These are phyloP conservation scores for Oasisia sp. DNA, from an alignment of 2,888 invertebrate species.

Conservation along the genomic window DNA sequence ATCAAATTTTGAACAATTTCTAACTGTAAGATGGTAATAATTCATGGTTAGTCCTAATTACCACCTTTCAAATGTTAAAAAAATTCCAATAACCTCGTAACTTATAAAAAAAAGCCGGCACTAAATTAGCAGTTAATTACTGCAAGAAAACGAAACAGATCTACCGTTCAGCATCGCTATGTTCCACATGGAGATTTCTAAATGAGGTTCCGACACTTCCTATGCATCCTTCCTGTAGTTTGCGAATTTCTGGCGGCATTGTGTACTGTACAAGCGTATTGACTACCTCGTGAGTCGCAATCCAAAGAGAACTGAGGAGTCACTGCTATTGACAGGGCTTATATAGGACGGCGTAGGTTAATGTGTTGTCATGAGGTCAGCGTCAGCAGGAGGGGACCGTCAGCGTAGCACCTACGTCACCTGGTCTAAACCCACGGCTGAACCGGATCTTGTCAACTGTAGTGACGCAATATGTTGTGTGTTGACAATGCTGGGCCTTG, in stretches of 20 bases:
- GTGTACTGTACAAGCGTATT: neutral
- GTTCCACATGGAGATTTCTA: neutral
- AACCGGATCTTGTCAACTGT: neutral
- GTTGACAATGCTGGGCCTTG: neutral
- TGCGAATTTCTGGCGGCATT: neutral
- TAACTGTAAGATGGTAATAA: neutral
- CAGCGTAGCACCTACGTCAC: neutral
- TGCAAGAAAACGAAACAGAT: neutral
- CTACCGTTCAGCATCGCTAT: neutral
- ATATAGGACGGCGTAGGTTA: neutral
- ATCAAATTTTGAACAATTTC: neutral
- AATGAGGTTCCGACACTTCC: neutral
- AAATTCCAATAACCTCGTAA: too few relatives aligned
- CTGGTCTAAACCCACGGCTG: neutral
- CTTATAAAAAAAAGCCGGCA: too few relatives aligned
- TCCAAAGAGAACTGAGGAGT: neutral
- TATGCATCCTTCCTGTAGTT: neutral
- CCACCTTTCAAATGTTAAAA: neutral
- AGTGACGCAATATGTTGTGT: neutral
- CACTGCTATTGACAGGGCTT: neutral
- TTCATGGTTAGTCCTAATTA: neutral
- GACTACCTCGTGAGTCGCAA: neutral
- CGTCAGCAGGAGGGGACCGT: neutral
- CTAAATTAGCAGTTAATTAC: neutral
- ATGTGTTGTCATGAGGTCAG: neutral